Evolutionary conservation across 1,140 invertebrate species (phyloP), one percentile per base, ranked within the genome.

Genomic region (Drosophila serrata): DNA sequence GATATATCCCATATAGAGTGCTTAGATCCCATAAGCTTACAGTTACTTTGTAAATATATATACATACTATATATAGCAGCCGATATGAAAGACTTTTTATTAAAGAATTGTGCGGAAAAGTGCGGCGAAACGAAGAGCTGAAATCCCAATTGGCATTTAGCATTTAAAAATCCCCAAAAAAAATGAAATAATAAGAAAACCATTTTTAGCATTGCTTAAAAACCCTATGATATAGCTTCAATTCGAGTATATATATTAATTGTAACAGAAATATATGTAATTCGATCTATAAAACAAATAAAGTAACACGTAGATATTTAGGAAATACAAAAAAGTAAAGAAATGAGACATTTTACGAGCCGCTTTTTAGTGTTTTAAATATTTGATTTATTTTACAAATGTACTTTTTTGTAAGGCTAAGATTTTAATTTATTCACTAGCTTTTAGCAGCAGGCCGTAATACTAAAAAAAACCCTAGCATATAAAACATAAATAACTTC

Each of bases 381-480:
- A 69, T 35, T 45, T 49, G 72, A 49, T 64, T 76, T 55, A 78
- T 53, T 62, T 82, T 60, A 59, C 55, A 37, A 37, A 60, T 17
- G 40, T 70, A 60, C 45, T 43, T 68, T 75, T 58, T 82, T 70
- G n/a, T 76, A 73, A 59, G 51, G 68, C 46, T 81, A 85, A 88
- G 81, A 61, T 75, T 90, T 90, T 84, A 90, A 90, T 90, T 90
- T 90, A 90, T 90, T 90, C 49, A 79, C 43, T 88, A 90, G 77
- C 77, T 57, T 87, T 57, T 86, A 87, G 61, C 55, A 46, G 73
- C 67, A 79, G 72, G 43, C 27, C 40, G 39, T 70, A 70, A 70
- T 55, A 74, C 42, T 51, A 60, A 63, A 65, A 74, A 69, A 58
- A 61, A 61, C 55, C 24, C 24, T 70, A 87, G 63, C 55, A 60